These are phyloP conservation scores for Ooceraea biroi DNA, from an alignment of 1,140 invertebrate genomes.

Conservation along the genomic window DNA sequence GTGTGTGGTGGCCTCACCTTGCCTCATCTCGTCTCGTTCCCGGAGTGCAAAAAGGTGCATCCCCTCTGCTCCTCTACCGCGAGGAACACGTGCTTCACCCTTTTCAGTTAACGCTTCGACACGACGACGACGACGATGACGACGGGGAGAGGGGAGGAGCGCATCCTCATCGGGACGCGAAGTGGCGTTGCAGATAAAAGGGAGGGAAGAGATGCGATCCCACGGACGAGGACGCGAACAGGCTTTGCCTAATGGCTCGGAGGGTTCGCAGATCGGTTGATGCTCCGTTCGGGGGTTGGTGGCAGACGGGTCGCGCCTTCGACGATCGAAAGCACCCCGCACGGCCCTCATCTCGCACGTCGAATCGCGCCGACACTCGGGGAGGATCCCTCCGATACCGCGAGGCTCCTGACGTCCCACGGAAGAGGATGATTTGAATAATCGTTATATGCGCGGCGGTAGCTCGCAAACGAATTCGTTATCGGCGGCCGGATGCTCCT, in stretches of 20 bases:
- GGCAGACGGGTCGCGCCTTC: slow-evolving; percentile 25
- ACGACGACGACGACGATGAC: background rate
- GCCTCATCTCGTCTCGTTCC: background rate
- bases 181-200: background rate
- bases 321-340: background rate
- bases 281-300: slow-evolving; percentile 6
- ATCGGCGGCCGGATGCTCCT: slow-evolving; percentile 36
- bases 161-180: too few relatives aligned
- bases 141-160: background rate
- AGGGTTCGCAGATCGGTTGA: slow-evolving; percentile 69
- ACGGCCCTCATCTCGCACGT: background rate
- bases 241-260: slow-evolving; percentile 74
- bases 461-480: slow-evolving; percentile 78
- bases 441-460: slow-evolving; percentile 85
- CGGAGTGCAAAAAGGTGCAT: slow-evolving; percentile 64
- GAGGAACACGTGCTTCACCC: slow-evolving; percentile 66
- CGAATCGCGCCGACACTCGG: slow-evolving; percentile 6
- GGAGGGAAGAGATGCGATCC: background rate
- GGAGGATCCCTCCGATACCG: slow-evolving; percentile 51
- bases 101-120: slow-evolving; percentile 70
- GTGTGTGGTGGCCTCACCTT: background rate
- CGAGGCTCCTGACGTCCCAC: slow-evolving; percentile 68
- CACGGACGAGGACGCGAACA: slow-evolving; percentile 32
- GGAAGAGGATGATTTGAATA: slow-evolving; percentile 83
- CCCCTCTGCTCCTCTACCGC: background rate